Evolutionary conservation across 1,140 invertebrate genomes (phyloP), one percentile per base, ranked within the genome.

Genomic region (Anoplolepis gracilipes): DNA sequence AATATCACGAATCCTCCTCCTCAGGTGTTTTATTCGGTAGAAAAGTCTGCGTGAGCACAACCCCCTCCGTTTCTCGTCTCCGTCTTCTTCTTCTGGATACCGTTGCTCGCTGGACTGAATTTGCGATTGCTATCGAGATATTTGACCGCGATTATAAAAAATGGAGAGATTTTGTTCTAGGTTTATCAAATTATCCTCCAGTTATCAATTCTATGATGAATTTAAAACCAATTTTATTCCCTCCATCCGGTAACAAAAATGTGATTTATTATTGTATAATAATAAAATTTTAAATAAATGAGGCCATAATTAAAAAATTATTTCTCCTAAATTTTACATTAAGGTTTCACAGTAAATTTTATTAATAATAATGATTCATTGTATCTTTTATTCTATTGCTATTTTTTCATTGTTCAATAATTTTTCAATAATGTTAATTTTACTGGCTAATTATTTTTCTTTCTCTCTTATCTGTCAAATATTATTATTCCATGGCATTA

Each of bases 181-280:
- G 19, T 79, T 79, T 79, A 67, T 67, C 76, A 39, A 78, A 78
- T 78, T 78, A 78, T 78, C 46, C 28, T 11, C 61, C 59, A 64
- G 75, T 77, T 78, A 49, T 42, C 76, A 67, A 67, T 78, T 78
- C 59, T 46, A 78, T 67, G 36, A 19, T 19, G 61, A 65, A 77
- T 77, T 64, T 77, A 59, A 28, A 36, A 79, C 67, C 61, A 30
- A 79, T 79, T 67, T n/a, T n/a, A n/a, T n/a, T 65, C 39, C 13
- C 61, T 36, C 42, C 16, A 16, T 49, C 8, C 16, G 16, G 3
- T 39, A 30, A 25, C 36, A 33, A 25, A 78, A 78, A 67, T 67
- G 76, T 67, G 42, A 69, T 67, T 67, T 67, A 42, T 67, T 67
- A 3, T 33, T 33, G n/a, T n/a, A 78, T 67, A 78, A 78, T 22